Evolutionary conservation across 1,140 invertebrate species (phyloP).

Genomic region (Drosophila tristis): DNA sequence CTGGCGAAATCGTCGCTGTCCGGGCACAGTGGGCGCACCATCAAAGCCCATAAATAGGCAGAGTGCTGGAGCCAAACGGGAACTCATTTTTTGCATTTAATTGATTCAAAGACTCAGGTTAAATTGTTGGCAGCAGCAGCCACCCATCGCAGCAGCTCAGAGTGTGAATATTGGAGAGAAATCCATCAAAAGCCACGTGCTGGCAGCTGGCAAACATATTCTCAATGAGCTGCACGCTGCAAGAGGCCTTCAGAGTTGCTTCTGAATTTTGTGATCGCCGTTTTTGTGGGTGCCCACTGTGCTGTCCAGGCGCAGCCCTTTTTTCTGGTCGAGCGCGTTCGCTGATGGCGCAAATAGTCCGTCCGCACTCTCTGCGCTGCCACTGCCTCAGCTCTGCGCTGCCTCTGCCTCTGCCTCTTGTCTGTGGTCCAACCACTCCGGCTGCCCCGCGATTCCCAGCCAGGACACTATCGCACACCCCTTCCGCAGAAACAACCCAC

Average conservation of each 20-base stretch:
- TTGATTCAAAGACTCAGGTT: background rate
- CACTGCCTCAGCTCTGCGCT: too few species aligned
- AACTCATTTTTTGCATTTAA: background rate
- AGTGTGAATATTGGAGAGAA: too few species aligned
- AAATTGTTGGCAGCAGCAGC: too few species aligned
- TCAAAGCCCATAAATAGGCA: background rate
- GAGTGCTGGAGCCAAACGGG: too few species aligned
- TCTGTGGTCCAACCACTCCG: background rate
- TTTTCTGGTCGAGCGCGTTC: conserved; percentile 71
- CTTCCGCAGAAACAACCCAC: conserved; percentile 11
- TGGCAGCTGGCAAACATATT: too few species aligned
- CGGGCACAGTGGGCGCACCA: conserved; percentile 14
- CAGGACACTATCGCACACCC: conserved; percentile 44
- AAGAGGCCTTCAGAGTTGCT: too few species aligned
- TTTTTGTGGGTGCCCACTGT: conserved; percentile 29
- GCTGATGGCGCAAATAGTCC: conserved; percentile 58
- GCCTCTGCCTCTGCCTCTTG: background rate
- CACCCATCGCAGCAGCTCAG: too few species aligned
- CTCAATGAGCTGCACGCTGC: too few species aligned
- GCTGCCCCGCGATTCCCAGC: background rate
- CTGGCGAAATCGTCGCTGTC: conserved; percentile 17
- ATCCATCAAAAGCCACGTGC: too few species aligned
- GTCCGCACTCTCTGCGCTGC: conserved; percentile 22
- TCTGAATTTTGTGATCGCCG: background rate
- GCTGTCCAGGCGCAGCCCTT: conserved; percentile 37